A percentile compares a stretch with the other conserved stretches of the same genome.
Conservation (phyloP, 2,888 invertebrate genomes). For the Drosophila melanosoma region DNA sequence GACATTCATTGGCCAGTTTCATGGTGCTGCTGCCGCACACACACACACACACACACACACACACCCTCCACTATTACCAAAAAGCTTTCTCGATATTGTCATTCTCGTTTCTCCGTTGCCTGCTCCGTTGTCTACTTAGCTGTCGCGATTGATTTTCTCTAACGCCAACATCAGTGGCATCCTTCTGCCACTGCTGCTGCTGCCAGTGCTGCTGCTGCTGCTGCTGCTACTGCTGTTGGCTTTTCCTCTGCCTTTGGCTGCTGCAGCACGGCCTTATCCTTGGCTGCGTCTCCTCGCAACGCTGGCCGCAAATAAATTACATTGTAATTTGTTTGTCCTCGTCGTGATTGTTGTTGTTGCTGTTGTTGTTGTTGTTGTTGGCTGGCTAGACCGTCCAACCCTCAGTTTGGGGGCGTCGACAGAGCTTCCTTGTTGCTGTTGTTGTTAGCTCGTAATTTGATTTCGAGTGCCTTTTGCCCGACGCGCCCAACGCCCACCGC, state of each 20-base stretch:
- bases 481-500: constrained; percentile 32
- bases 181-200: constrained; percentile 7
- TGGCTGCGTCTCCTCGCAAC: constrained; percentile 36
- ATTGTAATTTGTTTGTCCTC: constrained; percentile 80
- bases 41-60: no score
- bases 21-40: constrained; percentile 33
- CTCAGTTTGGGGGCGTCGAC: constrained; percentile 42
- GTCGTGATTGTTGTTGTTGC: constrained; percentile 49
- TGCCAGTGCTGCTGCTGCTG: neutral
- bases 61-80: no score
- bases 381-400: constrained; percentile 65
- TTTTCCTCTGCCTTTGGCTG: neutral
- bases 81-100: constrained; percentile 39
- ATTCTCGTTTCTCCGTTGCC: constrained; percentile 19
- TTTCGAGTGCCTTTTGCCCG: constrained; percentile 72
- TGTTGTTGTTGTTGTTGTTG: constrained; percentile 38
- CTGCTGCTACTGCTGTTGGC: neutral
- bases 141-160: constrained; percentile 76
- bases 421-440: constrained; percentile 33
- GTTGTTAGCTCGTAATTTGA: constrained; percentile 71
- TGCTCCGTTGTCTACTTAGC: constrained; percentile 43
- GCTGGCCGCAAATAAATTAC: constrained; percentile 80
- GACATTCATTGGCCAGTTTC: constrained; percentile 80
- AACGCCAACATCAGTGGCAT: constrained; percentile 48
- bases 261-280: constrained; percentile 24